phyloP scores from a whole-genome alignment of 2,888 invertebrate genomes.

The Drosophila barbarae region DNA sequence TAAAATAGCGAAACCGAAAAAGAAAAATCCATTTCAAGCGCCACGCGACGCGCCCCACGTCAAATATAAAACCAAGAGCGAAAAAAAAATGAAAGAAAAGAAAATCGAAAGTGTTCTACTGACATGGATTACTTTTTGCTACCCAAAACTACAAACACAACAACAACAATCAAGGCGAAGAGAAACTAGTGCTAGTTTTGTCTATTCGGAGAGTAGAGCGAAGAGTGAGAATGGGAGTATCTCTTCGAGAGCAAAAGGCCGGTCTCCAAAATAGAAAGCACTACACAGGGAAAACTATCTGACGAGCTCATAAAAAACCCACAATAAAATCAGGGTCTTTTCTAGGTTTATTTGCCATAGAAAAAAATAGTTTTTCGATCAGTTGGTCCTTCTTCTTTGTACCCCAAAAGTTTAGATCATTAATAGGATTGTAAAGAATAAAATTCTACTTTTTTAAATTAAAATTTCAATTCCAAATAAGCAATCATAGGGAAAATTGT shows the following conservation, averaged over 20 bases:
- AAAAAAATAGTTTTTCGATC: no score
- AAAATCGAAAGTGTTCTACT: slow-evolving; percentile 78
- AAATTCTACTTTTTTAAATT: not conserved
- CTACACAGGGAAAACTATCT: slow-evolving; percentile 39
- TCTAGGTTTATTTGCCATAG: no score
- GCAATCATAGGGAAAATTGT: no score
- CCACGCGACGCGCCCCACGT: slow-evolving; percentile 62
- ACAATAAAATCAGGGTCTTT: not conserved
- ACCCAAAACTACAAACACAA: slow-evolving; percentile 37
- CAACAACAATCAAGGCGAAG: slow-evolving; percentile 41
- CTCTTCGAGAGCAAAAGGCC: slow-evolving; percentile 33
- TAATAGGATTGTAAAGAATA: no score
- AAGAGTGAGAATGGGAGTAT: slow-evolving; percentile 23
- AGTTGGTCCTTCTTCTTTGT: no score
- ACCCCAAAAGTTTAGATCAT: no score
- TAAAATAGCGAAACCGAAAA: slow-evolving; percentile 16
- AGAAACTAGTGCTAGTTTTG: slow-evolving; percentile 71
- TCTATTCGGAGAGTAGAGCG: slow-evolving; percentile 44
- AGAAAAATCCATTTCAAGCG: slow-evolving; percentile 14
- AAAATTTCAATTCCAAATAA: not conserved
- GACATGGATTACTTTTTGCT: slow-evolving; percentile 76
- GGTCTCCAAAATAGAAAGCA: slow-evolving; percentile 63
- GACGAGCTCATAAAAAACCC: not conserved
- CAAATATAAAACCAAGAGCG: slow-evolving; percentile 37
- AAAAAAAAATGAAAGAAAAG: slow-evolving; percentile 18